These are phyloP conservation scores for Pelvicachromis taeniatus DNA, from an alignment of 2,113 vertebrate species.

Conservation along the genomic window DNA sequence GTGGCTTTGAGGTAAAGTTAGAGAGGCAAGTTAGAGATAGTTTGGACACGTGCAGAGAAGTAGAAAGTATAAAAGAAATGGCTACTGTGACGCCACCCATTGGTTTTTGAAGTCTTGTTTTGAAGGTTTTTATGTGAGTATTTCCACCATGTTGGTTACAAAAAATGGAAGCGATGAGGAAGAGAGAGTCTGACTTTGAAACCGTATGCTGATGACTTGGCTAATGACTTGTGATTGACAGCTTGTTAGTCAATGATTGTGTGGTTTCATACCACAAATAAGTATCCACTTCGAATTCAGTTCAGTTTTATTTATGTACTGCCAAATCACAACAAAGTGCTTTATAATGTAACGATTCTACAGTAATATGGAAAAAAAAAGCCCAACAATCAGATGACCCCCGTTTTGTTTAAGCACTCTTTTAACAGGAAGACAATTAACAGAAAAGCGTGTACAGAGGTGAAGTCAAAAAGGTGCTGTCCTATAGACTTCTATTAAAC, in stretches of 20 bases:
- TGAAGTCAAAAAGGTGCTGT: not conserved
- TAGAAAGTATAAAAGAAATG: not conserved
- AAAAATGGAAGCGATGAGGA: not conserved
- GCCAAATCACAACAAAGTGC: too few relatives aligned
- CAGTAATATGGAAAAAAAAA: too few relatives aligned
- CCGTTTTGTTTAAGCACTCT: too few relatives aligned
- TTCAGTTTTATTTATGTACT: too few relatives aligned
- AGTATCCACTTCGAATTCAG: not conserved
- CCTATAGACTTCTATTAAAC: not conserved
- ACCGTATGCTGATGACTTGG: not conserved
- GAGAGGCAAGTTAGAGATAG: not conserved
- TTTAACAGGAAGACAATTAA: too few relatives aligned
- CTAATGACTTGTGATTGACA: not conserved
- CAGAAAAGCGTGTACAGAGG: not conserved
- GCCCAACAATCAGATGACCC: too few relatives aligned
- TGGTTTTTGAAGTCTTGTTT: not conserved
- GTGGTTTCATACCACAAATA: not conserved
- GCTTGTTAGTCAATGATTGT: not conserved
- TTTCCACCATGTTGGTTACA: not conserved
- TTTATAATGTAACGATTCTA: too few relatives aligned
- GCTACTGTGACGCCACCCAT: not conserved
- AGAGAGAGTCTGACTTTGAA: not conserved
- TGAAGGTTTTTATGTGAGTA: not conserved
- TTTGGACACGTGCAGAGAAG: not conserved
- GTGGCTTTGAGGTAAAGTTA: not conserved